Conservation (phyloP, 2,113 vertebrate genomes). For the Actenoides lindsayi region DNA sequence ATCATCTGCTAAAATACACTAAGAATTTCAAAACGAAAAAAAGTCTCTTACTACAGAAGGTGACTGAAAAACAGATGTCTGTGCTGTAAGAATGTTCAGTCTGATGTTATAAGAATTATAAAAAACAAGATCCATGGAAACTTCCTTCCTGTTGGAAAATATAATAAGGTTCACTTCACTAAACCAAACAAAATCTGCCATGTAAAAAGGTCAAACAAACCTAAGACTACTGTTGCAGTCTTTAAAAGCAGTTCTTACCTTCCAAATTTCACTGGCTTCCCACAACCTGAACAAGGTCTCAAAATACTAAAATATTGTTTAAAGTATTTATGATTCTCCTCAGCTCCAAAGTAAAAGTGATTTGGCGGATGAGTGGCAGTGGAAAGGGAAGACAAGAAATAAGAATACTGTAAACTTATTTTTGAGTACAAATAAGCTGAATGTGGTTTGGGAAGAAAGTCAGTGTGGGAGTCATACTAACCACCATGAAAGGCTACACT, state of each 20-base stretch:
- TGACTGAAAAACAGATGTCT: constrained; percentile 49
- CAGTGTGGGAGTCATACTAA: neutral
- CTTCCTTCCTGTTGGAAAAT: constrained; percentile 48
- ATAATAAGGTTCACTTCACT: constrained; percentile 21
- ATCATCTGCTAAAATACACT: constrained; percentile 53
- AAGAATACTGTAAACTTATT: neutral
- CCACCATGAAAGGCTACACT: neutral
- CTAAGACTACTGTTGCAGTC: neutral
- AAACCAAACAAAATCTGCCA: constrained; percentile 49
- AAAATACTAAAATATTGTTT: neutral
- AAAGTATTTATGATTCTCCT: neutral
- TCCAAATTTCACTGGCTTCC: neutral
- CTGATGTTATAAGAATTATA: constrained; percentile 35
- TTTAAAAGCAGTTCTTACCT: neutral
- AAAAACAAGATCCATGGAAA: neutral
- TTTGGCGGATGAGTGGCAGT: neutral
- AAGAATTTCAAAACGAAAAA: constrained; percentile 39
- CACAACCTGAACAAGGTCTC: neutral
- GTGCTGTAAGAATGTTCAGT: constrained; percentile 31
- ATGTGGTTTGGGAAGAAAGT: fast-evolving
- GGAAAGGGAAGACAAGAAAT: neutral
- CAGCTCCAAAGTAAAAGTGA: neutral
- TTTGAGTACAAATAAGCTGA: neutral
- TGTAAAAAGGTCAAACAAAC: constrained; percentile 3
- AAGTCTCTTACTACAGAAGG: constrained; percentile 48